These are phyloP conservation scores for Chorisops tibialis DNA, from an alignment of 2,888 invertebrate species.

Conservation along the genomic window DNA sequence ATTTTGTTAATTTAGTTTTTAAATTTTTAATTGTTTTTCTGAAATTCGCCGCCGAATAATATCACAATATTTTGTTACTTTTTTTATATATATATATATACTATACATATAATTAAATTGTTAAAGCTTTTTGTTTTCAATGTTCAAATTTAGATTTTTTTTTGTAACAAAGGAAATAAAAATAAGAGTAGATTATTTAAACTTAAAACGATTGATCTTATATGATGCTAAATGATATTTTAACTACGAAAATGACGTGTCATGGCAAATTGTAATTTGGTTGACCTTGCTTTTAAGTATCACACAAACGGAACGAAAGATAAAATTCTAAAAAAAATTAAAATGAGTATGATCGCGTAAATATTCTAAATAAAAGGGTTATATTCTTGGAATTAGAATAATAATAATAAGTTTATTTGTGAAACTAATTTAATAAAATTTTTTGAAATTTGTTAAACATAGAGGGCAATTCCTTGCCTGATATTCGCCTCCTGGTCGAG, in stretches of 20 bases:
- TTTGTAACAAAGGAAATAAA: neutral
- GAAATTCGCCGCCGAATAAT: no score
- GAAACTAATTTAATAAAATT: neutral
- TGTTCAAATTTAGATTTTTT: no score
- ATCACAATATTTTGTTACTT: neutral
- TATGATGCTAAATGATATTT: no score
- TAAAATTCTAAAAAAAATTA: no score
- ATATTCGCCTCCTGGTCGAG: slow-evolving; percentile 53
- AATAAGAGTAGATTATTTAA: neutral
- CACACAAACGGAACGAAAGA: no score
- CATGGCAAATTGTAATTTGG: slow-evolving; percentile 4
- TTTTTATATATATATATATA: neutral
- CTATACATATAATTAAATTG: neutral
- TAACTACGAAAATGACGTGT: neutral
- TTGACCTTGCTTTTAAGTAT: neutral
- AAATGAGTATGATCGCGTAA: no score
- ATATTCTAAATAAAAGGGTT: no score
- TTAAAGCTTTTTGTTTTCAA: neutral
- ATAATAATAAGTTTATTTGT: neutral
- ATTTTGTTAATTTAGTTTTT: no score
- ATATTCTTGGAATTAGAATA: neutral
- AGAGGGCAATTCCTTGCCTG: slow-evolving; percentile 37
- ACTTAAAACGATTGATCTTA: no score
- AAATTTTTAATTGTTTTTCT: no score
- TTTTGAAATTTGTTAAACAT: slow-evolving; percentile 33